Evolutionary conservation across 1,140 invertebrate species (phyloP).

Genomic region (Scaptodrosophila lebanonensis): DNA sequence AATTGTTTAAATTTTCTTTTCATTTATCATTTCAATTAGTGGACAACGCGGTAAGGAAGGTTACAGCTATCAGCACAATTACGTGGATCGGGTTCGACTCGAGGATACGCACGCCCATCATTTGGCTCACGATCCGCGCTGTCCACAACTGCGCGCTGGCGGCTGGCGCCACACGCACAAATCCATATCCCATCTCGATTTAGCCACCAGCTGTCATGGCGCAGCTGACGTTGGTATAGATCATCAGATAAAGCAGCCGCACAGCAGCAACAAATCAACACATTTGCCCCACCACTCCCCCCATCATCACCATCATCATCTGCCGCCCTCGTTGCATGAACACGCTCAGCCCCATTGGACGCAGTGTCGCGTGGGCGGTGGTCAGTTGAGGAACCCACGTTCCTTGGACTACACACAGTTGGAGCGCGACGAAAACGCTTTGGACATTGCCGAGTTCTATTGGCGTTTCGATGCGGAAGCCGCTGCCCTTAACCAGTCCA

Average conservation of each 20-base stretch:
- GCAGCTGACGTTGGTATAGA: constrained; percentile 70
- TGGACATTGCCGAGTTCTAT: constrained; percentile 75
- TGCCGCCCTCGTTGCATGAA: constrained; percentile 40
- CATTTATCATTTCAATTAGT: not conserved
- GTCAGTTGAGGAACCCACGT: constrained; percentile 67
- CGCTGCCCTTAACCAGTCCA: constrained; percentile 49
- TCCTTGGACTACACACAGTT: constrained; percentile 69
- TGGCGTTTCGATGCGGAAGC: constrained; percentile 72
- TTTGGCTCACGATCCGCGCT: constrained; percentile 47
- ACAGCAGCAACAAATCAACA: constrained; percentile 18
- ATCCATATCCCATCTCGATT: constrained; percentile 75
- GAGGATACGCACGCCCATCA: constrained; percentile 29
- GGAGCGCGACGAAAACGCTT: constrained; percentile 61
- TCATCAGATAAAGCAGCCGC: constrained; percentile 41
- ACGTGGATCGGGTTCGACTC: constrained; percentile 71
- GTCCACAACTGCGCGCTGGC: constrained; percentile 61
- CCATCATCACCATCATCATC: constrained; percentile 19
- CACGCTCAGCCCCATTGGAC: constrained; percentile 63
- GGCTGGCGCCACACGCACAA: constrained; percentile 75
- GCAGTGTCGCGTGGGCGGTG: constrained; percentile 50
- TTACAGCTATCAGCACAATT: constrained; percentile 68
- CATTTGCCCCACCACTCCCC: constrained; percentile 31
- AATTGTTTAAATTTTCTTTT: not conserved
- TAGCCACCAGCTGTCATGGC: constrained; percentile 75
- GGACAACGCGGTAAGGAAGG: constrained; percentile 40